Evolutionary conservation across 2,888 invertebrate species (phyloP).

Genomic region (Ormyrus labotus): DNA sequence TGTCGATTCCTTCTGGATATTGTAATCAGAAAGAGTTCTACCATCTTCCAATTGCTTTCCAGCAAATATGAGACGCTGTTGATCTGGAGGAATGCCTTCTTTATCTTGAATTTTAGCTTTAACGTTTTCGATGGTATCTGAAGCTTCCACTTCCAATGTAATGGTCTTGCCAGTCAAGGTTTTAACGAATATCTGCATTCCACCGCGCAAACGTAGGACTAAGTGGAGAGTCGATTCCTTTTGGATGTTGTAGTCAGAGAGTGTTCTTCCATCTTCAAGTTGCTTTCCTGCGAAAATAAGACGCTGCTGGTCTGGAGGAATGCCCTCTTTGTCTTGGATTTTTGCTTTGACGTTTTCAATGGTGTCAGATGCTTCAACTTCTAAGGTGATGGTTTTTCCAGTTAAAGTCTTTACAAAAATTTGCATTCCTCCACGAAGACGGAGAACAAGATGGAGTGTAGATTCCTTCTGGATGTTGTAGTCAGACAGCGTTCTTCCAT

Average conservation of each 20-base stretch:
- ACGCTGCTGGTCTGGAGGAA: slow-evolving; percentile 64
- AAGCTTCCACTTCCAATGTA: slow-evolving; percentile 94
- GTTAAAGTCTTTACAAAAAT: slow-evolving; percentile 65
- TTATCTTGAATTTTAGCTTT: slow-evolving; percentile 95
- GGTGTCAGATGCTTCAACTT: slow-evolving; percentile 63
- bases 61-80: slow-evolving; percentile 94
- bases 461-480: slow-evolving; percentile 66
- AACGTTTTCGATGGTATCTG: slow-evolving; percentile 96
- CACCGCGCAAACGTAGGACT: slow-evolving; percentile 64
- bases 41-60: slow-evolving; percentile 98
- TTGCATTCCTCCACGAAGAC: slow-evolving; percentile 66
- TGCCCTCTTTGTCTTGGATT: slow-evolving; percentile 65
- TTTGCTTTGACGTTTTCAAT: slow-evolving; percentile 63
- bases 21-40: slow-evolving; percentile 93
- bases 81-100: slow-evolving; percentile 90
- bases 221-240: slow-evolving; percentile 65
- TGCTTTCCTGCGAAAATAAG: slow-evolving; percentile 66
- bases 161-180: slow-evolving; percentile 96
- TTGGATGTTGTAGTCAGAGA: slow-evolving; percentile 65
- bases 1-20: slow-evolving; percentile 96
- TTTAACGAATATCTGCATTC: slow-evolving; percentile 94
- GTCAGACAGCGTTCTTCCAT: slow-evolving; percentile 63
- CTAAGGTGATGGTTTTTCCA: slow-evolving; percentile 63
- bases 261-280: slow-evolving; percentile 63
- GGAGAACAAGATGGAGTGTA: slow-evolving; percentile 62